Percentiles rank a stretch among this genome's conserved stretches.
Evolutionary conservation across 2,113 vertebrate genomes (phyloP).

Genomic region (Phylloscopus whistleri): DNA sequence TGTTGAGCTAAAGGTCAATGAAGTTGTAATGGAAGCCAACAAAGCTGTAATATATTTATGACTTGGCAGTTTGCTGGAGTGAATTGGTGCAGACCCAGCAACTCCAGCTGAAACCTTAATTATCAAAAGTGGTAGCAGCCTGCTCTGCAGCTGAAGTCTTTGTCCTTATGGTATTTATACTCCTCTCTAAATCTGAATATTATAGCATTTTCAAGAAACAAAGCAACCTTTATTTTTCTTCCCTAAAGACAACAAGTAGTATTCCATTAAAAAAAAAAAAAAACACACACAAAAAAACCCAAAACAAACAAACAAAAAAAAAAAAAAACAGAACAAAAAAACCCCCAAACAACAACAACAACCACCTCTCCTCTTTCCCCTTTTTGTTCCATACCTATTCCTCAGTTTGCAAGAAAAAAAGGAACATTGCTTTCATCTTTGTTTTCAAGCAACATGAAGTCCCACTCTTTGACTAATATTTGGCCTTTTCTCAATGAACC

Average conservation of each 20-base stretch:
- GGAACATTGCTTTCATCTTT: not conserved
- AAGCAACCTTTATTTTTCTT: not conserved
- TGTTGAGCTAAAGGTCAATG: constrained; percentile 26
- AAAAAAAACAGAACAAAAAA: no score
- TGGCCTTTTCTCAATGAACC: constrained; percentile 64
- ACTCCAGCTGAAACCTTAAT: not conserved
- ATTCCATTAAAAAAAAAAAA: not conserved
- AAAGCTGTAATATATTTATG: constrained; percentile 11
- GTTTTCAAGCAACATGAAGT: not conserved
- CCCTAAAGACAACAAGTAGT: not conserved
- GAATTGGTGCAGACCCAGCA: not conserved
- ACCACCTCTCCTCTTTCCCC: no score
- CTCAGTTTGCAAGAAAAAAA: not conserved
- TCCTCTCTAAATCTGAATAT: not conserved
- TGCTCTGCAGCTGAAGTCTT: not conserved
- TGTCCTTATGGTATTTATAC: not conserved
- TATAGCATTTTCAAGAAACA: not conserved
- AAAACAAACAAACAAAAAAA: no score
- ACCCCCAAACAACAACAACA: no score
- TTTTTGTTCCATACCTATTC: not conserved
- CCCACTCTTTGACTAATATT: constrained; percentile 8
- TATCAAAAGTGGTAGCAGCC: not conserved
- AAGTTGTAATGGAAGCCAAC: constrained; percentile 9
- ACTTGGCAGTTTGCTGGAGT: not conserved
- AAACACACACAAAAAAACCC: no score